Conservation (phyloP, 1,140 invertebrate genomes). For the Cyclina sinensis region DNA sequence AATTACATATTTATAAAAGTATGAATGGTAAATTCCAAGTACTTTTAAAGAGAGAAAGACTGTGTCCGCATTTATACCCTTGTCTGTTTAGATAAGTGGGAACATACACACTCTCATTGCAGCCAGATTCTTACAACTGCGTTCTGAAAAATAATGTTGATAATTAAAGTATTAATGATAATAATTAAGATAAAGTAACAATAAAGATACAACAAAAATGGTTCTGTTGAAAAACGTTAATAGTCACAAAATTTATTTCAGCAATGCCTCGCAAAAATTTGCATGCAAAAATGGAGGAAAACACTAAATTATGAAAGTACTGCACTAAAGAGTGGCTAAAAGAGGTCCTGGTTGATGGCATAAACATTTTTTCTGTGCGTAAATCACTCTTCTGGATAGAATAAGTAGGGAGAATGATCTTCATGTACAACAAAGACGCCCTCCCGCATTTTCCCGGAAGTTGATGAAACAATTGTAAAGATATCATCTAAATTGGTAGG, state of each 20-base stretch:
- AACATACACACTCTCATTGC: no score
- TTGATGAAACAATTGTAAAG: neutral
- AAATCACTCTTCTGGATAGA: conserved; percentile 38
- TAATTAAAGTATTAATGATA: no score
- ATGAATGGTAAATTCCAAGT: no score
- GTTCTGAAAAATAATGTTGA: no score
- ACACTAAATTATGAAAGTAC: neutral
- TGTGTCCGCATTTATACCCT: no score
- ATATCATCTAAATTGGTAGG: neutral
- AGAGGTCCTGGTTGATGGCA: neutral
- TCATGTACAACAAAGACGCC: neutral
- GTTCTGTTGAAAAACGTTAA: no score
- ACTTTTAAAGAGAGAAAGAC: no score
- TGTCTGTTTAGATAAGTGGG: no score
- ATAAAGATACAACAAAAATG: no score
- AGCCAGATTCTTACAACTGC: no score
- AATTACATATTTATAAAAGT: no score
- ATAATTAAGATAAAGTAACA: no score
- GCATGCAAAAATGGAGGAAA: neutral
- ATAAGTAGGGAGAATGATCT: neutral
- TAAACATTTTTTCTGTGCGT: conserved; percentile 33
- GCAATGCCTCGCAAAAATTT: neutral
- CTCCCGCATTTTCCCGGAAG: neutral
- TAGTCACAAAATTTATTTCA: conserved; percentile 87
- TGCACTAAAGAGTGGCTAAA: neutral